Conservation (phyloP, 2,113 vertebrate genomes). For the Tinamus guttatus region DNA sequence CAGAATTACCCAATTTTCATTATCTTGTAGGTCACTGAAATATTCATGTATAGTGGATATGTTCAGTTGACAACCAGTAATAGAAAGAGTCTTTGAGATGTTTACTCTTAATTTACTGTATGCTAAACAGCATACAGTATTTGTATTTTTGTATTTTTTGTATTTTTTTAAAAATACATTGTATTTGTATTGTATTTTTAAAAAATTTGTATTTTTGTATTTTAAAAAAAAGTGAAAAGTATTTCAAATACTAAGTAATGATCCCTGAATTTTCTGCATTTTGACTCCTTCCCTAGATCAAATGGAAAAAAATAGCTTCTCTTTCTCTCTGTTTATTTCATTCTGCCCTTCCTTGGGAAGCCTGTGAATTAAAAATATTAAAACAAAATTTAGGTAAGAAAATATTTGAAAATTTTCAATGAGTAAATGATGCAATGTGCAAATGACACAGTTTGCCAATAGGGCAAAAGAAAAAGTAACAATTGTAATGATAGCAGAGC, state of each 20-base stretch:
- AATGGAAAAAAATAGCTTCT: background rate
- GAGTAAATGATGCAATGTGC: background rate
- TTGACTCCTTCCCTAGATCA: background rate
- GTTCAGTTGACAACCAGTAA: background rate
- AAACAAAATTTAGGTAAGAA: background rate
- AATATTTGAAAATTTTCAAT: background rate
- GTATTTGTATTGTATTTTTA: too few relatives aligned
- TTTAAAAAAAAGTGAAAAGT: background rate
- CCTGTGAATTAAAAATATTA: background rate
- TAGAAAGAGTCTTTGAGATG: background rate
- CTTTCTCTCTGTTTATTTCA: background rate
- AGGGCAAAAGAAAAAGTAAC: background rate
- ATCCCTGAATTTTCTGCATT: background rate
- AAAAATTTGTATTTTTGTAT: too few relatives aligned
- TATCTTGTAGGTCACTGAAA: background rate
- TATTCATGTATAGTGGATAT: background rate
- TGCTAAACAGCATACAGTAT: too few relatives aligned
- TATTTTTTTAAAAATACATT: too few relatives aligned
- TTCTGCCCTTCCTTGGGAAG: background rate
- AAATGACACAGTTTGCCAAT: background rate
- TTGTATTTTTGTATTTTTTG: too few relatives aligned
- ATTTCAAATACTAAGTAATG: background rate
- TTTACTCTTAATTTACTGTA: background rate
- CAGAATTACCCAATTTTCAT: background rate
- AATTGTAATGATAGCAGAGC: background rate